A percentile compares a stretch with the other conserved stretches of the same genome.
These are phyloP conservation scores for Thamnaconus septentrionalis DNA, from an alignment of 2,113 vertebrate species.

Conservation along the genomic window DNA sequence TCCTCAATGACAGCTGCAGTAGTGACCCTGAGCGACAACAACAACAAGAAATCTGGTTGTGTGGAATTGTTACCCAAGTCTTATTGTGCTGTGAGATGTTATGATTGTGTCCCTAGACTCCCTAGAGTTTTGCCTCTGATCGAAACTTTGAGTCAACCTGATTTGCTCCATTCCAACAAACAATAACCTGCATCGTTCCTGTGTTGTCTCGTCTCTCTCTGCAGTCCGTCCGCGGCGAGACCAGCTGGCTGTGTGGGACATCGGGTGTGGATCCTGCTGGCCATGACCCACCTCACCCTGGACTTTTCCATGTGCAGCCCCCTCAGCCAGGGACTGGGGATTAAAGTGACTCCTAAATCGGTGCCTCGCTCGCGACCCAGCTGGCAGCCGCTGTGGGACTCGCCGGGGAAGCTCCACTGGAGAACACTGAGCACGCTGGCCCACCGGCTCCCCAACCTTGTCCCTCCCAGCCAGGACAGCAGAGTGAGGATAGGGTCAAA, in stretches of 20 bases:
- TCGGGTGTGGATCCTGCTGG: constrained; percentile 79
- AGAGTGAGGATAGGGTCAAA: constrained; percentile 49
- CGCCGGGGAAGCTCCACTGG: constrained; percentile 69
- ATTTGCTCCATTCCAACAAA: no score
- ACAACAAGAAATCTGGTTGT: no score
- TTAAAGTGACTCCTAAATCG: constrained; percentile 66
- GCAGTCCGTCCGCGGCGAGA: constrained; percentile 73
- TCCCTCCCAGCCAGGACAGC: constrained; percentile 55
- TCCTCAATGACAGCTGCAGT: no score
- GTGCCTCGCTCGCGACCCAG: constrained; percentile 66
- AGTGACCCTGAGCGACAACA: no score
- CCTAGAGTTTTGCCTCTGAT: no score
- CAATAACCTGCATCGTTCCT: constrained; percentile 13
- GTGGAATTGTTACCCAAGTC: no score
- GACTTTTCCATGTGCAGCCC: constrained; percentile 78
- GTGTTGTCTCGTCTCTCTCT: constrained; percentile 38
- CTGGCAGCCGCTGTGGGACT: constrained; percentile 69
- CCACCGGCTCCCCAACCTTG: constrained; percentile 60
- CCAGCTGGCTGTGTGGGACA: constrained; percentile 72
- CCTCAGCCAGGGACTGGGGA: constrained; percentile 62
- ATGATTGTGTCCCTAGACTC: no score
- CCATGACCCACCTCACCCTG: constrained; percentile 79
- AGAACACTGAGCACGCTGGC: constrained; percentile 71
- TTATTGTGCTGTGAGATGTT: no score
- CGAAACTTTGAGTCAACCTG: no score